phyloP scores from a whole-genome alignment of 2,888 invertebrate species.

The Prostheceraeus crozeri region DNA sequence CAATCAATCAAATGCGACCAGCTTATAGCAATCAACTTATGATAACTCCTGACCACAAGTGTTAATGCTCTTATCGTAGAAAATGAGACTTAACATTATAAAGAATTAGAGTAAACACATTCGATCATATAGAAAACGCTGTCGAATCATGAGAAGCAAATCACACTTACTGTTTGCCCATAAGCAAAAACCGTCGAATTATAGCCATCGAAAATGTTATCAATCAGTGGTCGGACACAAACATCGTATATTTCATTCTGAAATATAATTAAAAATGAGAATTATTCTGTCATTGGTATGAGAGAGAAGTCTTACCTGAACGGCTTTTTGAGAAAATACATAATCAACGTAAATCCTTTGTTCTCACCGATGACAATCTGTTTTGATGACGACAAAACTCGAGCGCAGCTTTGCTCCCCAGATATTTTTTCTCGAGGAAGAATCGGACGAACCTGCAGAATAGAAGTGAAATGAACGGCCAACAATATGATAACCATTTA shows the following conservation, averaged over 20 bases:
- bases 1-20: too few relatives aligned
- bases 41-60: too few relatives aligned
- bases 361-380: conserved; percentile 64
- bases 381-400: conserved; percentile 47
- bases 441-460: conserved; percentile 53
- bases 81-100: too few relatives aligned
- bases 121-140: too few relatives aligned
- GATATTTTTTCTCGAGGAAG: conserved; percentile 53
- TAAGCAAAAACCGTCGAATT: conserved; percentile 90
- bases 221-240: conserved; percentile 53
- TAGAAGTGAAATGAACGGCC: too few relatives aligned
- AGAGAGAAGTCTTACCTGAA: conserved; percentile 68
- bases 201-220: conserved; percentile 64
- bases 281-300: conserved; percentile 62
- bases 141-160: too few relatives aligned
- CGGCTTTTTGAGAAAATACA: conserved; percentile 67
- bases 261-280: conserved; percentile 63
- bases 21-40: too few relatives aligned
- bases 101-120: too few relatives aligned
- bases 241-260: conserved; percentile 61
- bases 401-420: conserved; percentile 53
- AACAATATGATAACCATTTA: too few relatives aligned
- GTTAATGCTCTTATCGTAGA: too few relatives aligned
- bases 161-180: conserved; percentile 76
- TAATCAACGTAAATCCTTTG: conserved; percentile 74